phyloP scores from a whole-genome alignment of 1,140 invertebrate species.

The Cardiocondyla obscurior region DNA sequence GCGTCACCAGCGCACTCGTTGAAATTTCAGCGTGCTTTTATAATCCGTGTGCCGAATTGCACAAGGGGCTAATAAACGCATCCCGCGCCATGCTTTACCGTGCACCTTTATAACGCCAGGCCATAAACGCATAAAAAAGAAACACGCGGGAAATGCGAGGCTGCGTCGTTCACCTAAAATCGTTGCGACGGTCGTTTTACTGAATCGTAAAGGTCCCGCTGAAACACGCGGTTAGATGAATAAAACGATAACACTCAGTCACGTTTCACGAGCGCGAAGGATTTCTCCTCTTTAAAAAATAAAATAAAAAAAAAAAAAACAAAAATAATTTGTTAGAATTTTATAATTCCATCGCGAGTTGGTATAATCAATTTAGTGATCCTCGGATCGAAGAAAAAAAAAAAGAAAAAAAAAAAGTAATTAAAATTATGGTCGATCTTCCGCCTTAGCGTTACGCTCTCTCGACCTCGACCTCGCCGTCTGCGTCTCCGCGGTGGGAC shows the following conservation, averaged over 20 bases:
- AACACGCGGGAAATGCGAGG: slow-evolving; percentile 22
- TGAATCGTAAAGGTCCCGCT: slow-evolving; percentile 60
- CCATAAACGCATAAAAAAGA: slow-evolving; percentile 67
- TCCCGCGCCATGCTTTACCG: neutral
- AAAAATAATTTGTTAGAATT: neutral
- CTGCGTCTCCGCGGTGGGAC: neutral
- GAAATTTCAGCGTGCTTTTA: slow-evolving; percentile 66
- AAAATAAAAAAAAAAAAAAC: no score
- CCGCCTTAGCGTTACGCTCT: slow-evolving; percentile 42
- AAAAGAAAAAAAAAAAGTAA: no score
- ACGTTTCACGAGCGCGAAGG: neutral
- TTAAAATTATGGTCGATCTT: neutral
- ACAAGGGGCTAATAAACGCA: slow-evolving; percentile 66
- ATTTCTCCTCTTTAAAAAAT: no score
- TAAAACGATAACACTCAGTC: slow-evolving; percentile 16
- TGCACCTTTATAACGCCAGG: slow-evolving; percentile 59
- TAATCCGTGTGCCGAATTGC: slow-evolving; percentile 57
- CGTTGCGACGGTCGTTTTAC: slow-evolving; percentile 52
- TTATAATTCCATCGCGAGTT: slow-evolving; percentile 5
- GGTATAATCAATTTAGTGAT: neutral
- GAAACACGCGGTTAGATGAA: slow-evolving; percentile 12
- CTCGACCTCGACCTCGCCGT: slow-evolving; percentile 47
- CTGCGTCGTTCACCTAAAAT: slow-evolving; percentile 20
- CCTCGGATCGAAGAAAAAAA: neutral
- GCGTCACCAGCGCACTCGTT: slow-evolving; percentile 38